A percentile compares a stretch with the other conserved stretches of the same genome.
These are phyloP conservation scores for Stercorarius parasiticus DNA, from an alignment of 2,113 vertebrate genomes.

Conservation along the genomic window DNA sequence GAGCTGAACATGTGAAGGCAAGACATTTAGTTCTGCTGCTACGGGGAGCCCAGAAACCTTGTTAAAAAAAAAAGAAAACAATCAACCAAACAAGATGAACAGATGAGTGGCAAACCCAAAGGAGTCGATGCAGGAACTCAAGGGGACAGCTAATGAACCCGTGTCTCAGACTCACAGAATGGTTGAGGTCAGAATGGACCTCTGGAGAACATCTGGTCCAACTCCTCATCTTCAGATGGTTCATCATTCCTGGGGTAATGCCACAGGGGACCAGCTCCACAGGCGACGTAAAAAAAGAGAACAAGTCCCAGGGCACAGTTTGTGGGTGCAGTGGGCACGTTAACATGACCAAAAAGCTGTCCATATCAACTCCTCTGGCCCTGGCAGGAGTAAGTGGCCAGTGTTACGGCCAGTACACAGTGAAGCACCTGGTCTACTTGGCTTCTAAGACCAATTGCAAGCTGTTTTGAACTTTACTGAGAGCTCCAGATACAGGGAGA, in stretches of 20 bases:
- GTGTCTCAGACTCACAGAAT: not conserved
- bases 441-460: not conserved
- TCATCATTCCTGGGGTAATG: not conserved
- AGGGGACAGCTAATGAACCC: not conserved
- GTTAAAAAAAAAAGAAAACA: not conserved
- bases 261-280: not conserved
- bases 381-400: not conserved
- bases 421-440: not conserved
- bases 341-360: not conserved
- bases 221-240: not conserved
- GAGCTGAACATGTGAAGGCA: not conserved
- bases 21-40: not conserved
- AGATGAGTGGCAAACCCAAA: not conserved
- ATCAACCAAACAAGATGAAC: not conserved
- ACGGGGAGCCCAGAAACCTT: not conserved
- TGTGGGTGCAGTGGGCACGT: not conserved
- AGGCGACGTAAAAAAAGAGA: not conserved
- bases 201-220: not conserved
- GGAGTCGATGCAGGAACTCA: rapidly evolving
- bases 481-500: not conserved
- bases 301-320: not conserved
- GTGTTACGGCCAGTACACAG: not conserved
- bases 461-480: not conserved
- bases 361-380: not conserved
- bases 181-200: not conserved